Conservation (phyloP, 1,140 invertebrate species). For the Procambarus clarkii region DNA sequence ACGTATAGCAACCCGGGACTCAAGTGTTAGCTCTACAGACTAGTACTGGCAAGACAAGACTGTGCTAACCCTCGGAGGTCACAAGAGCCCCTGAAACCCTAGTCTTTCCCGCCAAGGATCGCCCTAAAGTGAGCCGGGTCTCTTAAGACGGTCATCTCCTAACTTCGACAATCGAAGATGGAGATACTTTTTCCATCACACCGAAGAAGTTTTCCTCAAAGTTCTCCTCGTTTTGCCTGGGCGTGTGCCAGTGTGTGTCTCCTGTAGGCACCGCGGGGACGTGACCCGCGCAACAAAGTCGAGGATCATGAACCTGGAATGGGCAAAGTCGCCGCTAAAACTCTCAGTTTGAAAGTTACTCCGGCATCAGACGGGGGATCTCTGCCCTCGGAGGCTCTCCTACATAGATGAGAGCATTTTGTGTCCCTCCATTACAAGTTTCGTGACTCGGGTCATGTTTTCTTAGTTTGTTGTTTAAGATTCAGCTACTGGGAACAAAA, state of each 20-base stretch:
- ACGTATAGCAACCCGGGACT: neutral
- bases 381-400: neutral
- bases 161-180: slow-evolving; percentile 25
- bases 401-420: neutral
- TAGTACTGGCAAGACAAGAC: neutral
- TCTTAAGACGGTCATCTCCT: neutral
- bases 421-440: neutral
- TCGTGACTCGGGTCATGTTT: neutral
- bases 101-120: neutral
- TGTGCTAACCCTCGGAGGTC: neutral
- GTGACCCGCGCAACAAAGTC: slow-evolving; percentile 17
- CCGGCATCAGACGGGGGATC: slow-evolving; percentile 24
- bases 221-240: slow-evolving; percentile 17
- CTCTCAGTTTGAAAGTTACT: slow-evolving; percentile 23
- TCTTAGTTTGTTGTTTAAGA: neutral
- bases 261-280: neutral
- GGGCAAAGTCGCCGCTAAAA: slow-evolving; percentile 31
- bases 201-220: slow-evolving; percentile 27
- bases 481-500: neutral
- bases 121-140: neutral
- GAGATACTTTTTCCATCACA: slow-evolving; percentile 37
- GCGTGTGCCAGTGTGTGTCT: neutral
- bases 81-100: neutral
- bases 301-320: slow-evolving; percentile 31
- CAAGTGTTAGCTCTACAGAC: neutral